Percentiles rank a stretch among this genome's conserved stretches.
phyloP scores from a whole-genome alignment of 2,888 invertebrate species.

The Melanophora roralis region DNA sequence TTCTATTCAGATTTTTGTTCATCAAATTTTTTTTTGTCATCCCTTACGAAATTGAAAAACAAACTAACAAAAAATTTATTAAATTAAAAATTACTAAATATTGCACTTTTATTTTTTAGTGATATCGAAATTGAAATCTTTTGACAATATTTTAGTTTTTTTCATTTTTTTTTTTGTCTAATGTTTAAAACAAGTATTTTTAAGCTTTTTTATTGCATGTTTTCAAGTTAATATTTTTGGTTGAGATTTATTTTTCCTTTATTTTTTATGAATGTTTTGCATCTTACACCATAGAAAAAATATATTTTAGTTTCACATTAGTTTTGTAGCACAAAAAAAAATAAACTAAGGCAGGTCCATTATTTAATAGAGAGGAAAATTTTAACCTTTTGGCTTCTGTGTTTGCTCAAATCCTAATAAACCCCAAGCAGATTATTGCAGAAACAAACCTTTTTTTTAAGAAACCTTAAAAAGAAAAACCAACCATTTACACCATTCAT shows the following conservation, averaged over 20 bases:
- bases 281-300: background rate
- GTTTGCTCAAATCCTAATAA: no score
- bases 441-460: no score
- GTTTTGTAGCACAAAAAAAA: no score
- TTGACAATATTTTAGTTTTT: background rate
- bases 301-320: background rate
- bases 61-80: background rate
- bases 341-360: no score
- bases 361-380: no score
- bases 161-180: background rate
- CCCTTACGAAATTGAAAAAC: background rate
- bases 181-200: no score
- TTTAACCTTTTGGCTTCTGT: no score
- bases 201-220: no score
- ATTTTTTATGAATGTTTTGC: conserved; percentile 13
- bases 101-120: background rate
- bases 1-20: background rate
- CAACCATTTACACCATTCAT: no score
- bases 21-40: conserved; percentile 1
- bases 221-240: background rate
- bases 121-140: background rate
- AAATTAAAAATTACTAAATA: background rate
- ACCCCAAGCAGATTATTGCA: no score
- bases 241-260: background rate
- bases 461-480: no score